Evolutionary conservation across 2,888 invertebrate genomes (phyloP), one percentile per base, ranked within the genome.

Genomic region (Chrysomela aeneicollis): DNA sequence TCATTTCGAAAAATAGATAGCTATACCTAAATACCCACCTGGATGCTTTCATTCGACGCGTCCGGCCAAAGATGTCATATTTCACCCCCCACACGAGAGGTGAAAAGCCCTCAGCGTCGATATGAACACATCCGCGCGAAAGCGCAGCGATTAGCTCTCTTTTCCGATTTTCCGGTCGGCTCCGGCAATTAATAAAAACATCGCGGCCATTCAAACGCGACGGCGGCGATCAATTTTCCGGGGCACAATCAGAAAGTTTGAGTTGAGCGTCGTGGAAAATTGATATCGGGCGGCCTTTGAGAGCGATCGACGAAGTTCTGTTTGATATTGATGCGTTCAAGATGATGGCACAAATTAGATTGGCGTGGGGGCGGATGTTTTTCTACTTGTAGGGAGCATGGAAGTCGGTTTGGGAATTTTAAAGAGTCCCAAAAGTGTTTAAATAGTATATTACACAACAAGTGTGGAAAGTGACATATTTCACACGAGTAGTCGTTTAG

Each of bases 191-290:
- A 47, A 57, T 46, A 26, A 47, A 57, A 57, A 57, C 46, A 57
- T 57, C 42, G 46, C 26, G 37, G 22, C 57, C 26, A 57, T 57
- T 57, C 47, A 47, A 46, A 57, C 57, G 46, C 22, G 46, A 42
- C 42, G 8, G 42, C n/a, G 15, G 46, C 57, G 26, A 57, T 57
- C 22, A 57, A 57, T 57, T 57, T 10, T 46, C 15, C 26, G 5
- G 26, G 15, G 26, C 47, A 47, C 46, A 18, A 57, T 57, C 57
- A 17, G 30, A 57, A 57, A 57, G 57, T 57, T 57, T 57, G 30
- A 57, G 57, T 30, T 30, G 2, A 26, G 46, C 46, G 57, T 18
- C 30, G 46, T 18, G 47, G 21, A 21, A 12, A 47, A 57, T 57
- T 47, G 47, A 57, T 57, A 46, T 57, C 17, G 46, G 26, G 3